Evolutionary conservation across 2,113 vertebrate genomes (phyloP).

Genomic region (Lophura nycthemera): DNA sequence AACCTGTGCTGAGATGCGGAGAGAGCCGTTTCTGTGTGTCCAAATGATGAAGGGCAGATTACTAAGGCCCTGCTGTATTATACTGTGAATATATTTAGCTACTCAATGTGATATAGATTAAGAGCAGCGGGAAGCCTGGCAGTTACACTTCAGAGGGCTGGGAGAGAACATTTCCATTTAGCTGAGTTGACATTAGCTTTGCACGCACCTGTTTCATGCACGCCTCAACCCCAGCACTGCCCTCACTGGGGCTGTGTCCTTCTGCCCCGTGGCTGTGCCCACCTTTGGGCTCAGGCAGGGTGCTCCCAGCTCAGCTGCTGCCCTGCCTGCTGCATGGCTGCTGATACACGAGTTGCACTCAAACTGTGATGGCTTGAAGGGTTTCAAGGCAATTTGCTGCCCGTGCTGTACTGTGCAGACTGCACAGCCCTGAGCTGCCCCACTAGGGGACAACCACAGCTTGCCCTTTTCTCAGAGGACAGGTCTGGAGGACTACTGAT

Average conservation of each 20-base stretch:
- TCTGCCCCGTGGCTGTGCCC: not conserved
- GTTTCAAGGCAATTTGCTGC: not conserved
- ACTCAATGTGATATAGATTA: constrained; percentile 36
- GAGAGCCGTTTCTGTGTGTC: not conserved
- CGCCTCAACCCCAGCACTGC: not conserved
- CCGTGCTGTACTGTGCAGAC: not conserved
- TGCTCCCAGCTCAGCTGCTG: not conserved
- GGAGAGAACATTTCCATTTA: not conserved
- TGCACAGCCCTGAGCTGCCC: not conserved
- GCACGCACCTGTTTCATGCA: constrained; percentile 8
- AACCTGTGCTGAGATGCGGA: not conserved
- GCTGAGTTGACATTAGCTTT: not conserved
- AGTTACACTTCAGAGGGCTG: constrained; percentile 10
- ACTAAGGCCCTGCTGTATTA: constrained; percentile 26
- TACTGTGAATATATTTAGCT: constrained; percentile 47
- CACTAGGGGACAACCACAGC: not conserved
- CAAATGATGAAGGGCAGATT: constrained; percentile 37
- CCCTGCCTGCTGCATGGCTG: not conserved
- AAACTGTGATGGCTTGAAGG: rapidly evolving
- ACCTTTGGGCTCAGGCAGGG: not conserved
- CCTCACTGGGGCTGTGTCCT: rapidly evolving
- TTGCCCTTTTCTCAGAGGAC: not conserved
- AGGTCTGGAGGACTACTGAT: not conserved
- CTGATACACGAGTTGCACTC: not conserved
- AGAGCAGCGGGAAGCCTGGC: constrained; percentile 47